These are phyloP conservation scores for Pterocles orientalis DNA, from an alignment of 2,113 vertebrate species.

Conservation along the genomic window DNA sequence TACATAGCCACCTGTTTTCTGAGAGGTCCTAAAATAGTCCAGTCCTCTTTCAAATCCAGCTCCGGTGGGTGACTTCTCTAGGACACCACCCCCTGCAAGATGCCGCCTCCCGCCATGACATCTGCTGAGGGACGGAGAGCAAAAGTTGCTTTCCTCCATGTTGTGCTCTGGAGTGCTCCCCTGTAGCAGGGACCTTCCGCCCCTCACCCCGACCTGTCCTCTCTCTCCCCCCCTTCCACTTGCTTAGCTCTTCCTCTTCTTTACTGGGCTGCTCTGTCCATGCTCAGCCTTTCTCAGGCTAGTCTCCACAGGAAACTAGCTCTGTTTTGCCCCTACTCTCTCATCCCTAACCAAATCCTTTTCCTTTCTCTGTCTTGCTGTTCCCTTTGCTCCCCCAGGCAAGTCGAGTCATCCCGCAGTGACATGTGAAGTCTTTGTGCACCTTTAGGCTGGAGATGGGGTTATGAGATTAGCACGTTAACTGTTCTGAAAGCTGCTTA, in stretches of 20 bases:
- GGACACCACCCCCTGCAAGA: neutral
- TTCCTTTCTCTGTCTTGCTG: neutral
- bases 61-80: neutral
- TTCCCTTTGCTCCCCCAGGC: neutral
- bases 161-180: neutral
- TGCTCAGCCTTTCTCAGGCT: neutral
- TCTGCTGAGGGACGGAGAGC: neutral
- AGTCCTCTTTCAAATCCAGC: neutral
- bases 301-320: neutral
- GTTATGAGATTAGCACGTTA: slow-evolving; percentile 61
- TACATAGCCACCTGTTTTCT: slow-evolving; percentile 48
- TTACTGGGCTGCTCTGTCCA: neutral
- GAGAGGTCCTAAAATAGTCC: slow-evolving; percentile 25
- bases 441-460: slow-evolving; percentile 3
- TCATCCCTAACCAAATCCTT: neutral
- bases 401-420: neutral
- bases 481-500: slow-evolving; percentile 63
- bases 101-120: fast-evolving
- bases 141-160: neutral
- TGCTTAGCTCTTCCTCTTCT: neutral
- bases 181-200: fast-evolving
- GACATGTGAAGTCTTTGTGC: slow-evolving; percentile 5
- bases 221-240: neutral
- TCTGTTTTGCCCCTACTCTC: neutral
- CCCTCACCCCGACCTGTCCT: neutral